Conservation (phyloP, 2,888 invertebrate species). For the Sinohyriopsis cumingii region DNA sequence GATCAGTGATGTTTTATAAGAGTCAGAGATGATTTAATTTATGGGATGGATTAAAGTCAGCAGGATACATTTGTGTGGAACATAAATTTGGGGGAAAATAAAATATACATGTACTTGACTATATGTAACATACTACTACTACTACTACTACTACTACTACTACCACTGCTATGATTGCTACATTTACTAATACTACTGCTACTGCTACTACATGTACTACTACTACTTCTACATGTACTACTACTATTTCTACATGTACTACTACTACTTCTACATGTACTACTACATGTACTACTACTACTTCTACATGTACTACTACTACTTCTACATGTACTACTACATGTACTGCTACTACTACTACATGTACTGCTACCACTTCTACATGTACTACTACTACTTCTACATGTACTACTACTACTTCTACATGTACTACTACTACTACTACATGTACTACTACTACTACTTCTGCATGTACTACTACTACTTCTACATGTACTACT, state of each 20-base stretch:
- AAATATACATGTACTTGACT: no score
- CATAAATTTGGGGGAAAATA: no score
- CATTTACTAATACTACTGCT: background rate
- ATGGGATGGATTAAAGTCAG: no score
- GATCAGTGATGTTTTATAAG: no score
- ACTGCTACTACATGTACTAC: constrained; percentile 2
- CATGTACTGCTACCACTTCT: no score
- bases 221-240: constrained; percentile 4
- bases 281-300: background rate
- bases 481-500: constrained; percentile 6
- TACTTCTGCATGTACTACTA: constrained; percentile 4
- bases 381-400: constrained; percentile 3
- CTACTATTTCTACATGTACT: constrained; percentile 3
- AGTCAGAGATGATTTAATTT: no score
- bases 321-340: background rate
- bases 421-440: constrained; percentile 6
- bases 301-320: constrained; percentile 6
- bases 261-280: background rate
- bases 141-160: constrained; percentile 8
- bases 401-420: background rate
- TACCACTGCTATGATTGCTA: no score
- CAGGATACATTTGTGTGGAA: no score
- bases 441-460: background rate
- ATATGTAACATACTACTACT: background rate
- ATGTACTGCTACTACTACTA: constrained; percentile 4